Conservation (phyloP, 2,797 vertebrate genomes). For the Anabacerthia variegaticeps region DNA sequence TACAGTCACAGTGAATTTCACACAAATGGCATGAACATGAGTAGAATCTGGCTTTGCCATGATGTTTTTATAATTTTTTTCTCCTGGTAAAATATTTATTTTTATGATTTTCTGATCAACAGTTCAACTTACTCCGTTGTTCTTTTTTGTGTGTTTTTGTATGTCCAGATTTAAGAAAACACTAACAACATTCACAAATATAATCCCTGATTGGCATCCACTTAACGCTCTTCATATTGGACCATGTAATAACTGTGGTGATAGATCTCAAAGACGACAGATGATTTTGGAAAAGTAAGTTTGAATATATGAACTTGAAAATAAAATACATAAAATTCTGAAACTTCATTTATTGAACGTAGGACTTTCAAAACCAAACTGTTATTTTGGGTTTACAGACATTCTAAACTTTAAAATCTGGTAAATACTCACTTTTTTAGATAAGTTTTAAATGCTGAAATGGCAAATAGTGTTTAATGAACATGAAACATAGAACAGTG, state of each 20-base stretch:
- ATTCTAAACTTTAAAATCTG: not conserved
- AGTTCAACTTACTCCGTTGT: not conserved
- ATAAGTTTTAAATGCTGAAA: not conserved
- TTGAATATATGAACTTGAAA: not conserved
- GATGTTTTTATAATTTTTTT: not conserved
- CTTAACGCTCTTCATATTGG: conserved; percentile 82
- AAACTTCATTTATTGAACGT: not conserved
- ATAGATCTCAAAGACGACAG: conserved; percentile 80
- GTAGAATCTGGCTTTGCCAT: not conserved
- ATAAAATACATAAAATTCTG: not conserved
- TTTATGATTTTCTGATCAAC: not conserved
- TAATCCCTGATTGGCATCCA: conserved; percentile 87
- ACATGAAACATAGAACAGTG: not conserved
- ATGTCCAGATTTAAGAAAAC: conserved; percentile 79
- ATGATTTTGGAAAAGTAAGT: conserved; percentile 88
- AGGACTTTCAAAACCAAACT: not conserved
- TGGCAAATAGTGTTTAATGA: not conserved
- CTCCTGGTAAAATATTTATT: not conserved
- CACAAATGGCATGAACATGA: not conserved
- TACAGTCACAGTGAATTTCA: not conserved
- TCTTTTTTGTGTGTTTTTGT: not conserved
- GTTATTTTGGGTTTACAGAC: not conserved
- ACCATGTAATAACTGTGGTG: conserved; percentile 83
- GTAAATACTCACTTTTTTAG: not conserved
- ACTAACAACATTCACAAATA: conserved; percentile 86